Base-by-base conservation (phyloP, 2,888 invertebrate genomes). In the Cephus rjabovi region DNA sequence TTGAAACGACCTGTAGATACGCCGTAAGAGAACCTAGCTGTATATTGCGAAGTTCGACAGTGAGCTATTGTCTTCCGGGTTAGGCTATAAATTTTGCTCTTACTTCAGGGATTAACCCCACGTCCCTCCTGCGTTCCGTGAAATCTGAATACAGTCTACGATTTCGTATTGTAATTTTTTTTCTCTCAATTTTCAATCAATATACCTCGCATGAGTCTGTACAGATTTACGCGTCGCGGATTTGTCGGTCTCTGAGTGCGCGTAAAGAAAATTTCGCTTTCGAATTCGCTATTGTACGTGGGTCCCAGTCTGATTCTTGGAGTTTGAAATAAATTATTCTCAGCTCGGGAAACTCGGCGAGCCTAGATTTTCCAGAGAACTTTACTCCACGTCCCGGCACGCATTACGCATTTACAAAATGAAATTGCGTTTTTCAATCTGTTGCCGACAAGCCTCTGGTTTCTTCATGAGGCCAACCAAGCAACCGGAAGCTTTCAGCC, bases 321-420 rank as follows among this genome's bases (percentile, higher is more conserved):
- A 56, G 23, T 56, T 56, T 56, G 23, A 56, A 56, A 56, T 56
- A 56, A 56, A 71, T 71, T 71, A 34, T 34, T 34, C 33, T 12
- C n/a, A 23, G 9, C 71, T 71, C 12, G 31, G 71, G 30, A 76
- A 69, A 33, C 75, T 56, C 77, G 75, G 69, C 74, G 23, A 74
- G 35, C 12, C 74, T 30, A 56, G 23, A 23, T 15, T 23, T 56
- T 15, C 23, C 23, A 56, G 56, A 9, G 56, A 23, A 56, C 23
- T 56, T 23, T 4, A 69, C 37, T 37, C 74, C 77, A 75, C 75
- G 73, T 78, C 75, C 81, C 79, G 75, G 69, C 76, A 74, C 76
- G 83, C 86, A 86, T 87, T 88, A 86, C 83, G 83, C 85, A 86
- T 88, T 87, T 86, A 85, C 84, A 84, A 86, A 87, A 88, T 84